Base-by-base conservation (phyloP, 2,888 invertebrate species). In the Aphelenchoides bicaudatus region DNA sequence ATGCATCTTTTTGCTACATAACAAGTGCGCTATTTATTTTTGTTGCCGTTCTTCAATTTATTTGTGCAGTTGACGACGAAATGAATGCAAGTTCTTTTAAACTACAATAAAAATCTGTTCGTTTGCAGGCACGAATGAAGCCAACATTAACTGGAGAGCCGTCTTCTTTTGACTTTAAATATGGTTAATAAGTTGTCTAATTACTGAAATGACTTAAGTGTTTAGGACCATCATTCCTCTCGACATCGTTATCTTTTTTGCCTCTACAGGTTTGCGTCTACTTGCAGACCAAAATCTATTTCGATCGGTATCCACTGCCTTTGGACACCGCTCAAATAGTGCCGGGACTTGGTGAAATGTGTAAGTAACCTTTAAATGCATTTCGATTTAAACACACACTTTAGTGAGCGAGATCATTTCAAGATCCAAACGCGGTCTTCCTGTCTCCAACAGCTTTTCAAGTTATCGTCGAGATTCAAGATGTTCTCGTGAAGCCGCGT, bases 11-110 rank as follows among this genome's bases (percentile, higher is more conserved):
- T 21, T 65, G 72, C 3, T 78, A 74, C 63, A 72, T 78, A 23
- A 62, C 66, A 49, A 74, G 74, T 55, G 75, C 57, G 27, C 52
- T 64, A 5, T 19, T 49, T 38, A 46, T 64, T 4, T 39, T 65
- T 10, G 55, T 54, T 25, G 74, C 73, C 2, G 73, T 77, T 5
- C 59, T 77, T 29, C 74, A 75, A 71, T 69, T 73, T 16, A 75
- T 78, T 6, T 78, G 75, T 56, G 73, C 74, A 1, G 78, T 78
- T 2, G 78, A 78, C 57, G 75, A 78, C 57, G 78, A 78, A 58
- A 58, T 78, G 60, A 65, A 10, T 10, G n/a, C 10, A 10, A 34
- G 34, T 34, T n/a, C 10, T 10, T n/a, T 10, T 10, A 34, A 34
- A n/a, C n/a, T 10, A 34, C 10, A 34, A 34, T 10, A 34, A 34